Evolutionary conservation across 1,140 invertebrate species (phyloP).

Genomic region (Bombus impatiens): DNA sequence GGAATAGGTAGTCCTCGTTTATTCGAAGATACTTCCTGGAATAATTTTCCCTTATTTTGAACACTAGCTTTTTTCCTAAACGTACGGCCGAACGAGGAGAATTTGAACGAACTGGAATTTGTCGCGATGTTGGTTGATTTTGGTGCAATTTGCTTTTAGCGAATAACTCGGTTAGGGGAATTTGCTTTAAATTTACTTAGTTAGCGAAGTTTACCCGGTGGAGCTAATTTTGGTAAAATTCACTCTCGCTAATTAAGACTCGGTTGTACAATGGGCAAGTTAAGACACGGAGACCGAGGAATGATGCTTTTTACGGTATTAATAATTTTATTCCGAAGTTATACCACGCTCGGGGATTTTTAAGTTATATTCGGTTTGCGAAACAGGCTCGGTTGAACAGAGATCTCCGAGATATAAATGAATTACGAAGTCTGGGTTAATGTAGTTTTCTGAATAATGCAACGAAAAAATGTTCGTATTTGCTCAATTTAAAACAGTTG

Average conservation of each 20-base stretch:
- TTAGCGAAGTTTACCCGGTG: slow-evolving; percentile 19
- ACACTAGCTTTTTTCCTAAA: neutral
- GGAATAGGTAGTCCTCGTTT: neutral
- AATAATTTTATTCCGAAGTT: neutral
- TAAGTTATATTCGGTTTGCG: neutral
- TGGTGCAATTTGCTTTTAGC: slow-evolving; percentile 39
- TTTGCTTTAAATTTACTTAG: slow-evolving; percentile 35
- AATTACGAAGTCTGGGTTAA: neutral
- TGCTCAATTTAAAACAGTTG: neutral
- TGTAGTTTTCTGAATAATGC: neutral
- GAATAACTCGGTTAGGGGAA: slow-evolving; percentile 28
- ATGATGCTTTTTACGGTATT: slow-evolving; percentile 24
- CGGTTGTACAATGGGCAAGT: slow-evolving; percentile 28
- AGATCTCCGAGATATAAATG: neutral
- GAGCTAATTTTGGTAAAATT: slow-evolving; percentile 39
- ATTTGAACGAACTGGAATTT: slow-evolving; percentile 9
- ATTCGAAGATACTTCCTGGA: neutral
- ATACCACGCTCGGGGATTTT: neutral
- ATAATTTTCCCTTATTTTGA: neutral
- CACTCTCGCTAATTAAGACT: slow-evolving; percentile 24
- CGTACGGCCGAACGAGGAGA: neutral
- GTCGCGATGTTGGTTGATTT: slow-evolving; percentile 18
- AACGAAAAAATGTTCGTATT: neutral
- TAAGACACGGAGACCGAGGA: slow-evolving; percentile 18
- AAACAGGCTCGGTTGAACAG: neutral